A percentile compares a stretch with the other conserved stretches of the same genome.
These are phyloP conservation scores for Lithophane semibrunnea DNA, from an alignment of 2,888 invertebrate species.

Conservation along the genomic window DNA sequence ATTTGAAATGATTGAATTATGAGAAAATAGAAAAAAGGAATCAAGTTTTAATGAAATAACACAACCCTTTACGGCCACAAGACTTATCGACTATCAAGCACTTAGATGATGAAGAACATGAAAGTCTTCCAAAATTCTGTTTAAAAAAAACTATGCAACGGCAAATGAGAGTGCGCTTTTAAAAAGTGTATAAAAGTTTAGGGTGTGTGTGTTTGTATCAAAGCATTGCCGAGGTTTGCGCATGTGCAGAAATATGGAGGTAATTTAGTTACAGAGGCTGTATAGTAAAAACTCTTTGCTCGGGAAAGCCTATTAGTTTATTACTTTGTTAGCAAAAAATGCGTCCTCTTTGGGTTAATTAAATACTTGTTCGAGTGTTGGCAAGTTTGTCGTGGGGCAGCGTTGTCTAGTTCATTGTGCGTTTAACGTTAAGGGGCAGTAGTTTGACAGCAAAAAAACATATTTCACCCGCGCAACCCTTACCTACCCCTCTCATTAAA, in stretches of 20 bases:
- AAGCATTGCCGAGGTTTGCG: slow-evolving; percentile 9
- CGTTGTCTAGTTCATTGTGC: neutral
- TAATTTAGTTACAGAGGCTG: slow-evolving; percentile 45
- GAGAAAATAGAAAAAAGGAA: neutral
- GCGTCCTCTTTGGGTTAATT: slow-evolving; percentile 30
- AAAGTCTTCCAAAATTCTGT: neutral
- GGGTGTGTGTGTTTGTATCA: slow-evolving; percentile 49
- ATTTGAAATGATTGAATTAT: neutral
- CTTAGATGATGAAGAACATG: slow-evolving; percentile 11
- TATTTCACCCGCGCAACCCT: too few species aligned
- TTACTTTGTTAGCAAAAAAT: slow-evolving; percentile 48
- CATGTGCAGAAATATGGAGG: slow-evolving; percentile 19
- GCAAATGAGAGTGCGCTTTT: slow-evolving; percentile 39
- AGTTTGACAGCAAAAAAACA: too few species aligned
- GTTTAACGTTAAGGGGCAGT: too few species aligned
- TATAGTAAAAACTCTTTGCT: slow-evolving; percentile 33
- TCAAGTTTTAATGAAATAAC: neutral
- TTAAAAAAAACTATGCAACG: slow-evolving; percentile 15
- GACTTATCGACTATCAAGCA: slow-evolving; percentile 1
- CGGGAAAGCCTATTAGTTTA: slow-evolving; percentile 41
- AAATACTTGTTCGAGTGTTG: slow-evolving; percentile 9
- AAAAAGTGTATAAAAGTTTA: slow-evolving; percentile 40
- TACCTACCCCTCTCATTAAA: too few species aligned
- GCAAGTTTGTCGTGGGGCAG: neutral
- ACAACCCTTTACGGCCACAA: neutral